phyloP scores from a whole-genome alignment of 1,140 invertebrate species.

The Melitaea cinxia region DNA sequence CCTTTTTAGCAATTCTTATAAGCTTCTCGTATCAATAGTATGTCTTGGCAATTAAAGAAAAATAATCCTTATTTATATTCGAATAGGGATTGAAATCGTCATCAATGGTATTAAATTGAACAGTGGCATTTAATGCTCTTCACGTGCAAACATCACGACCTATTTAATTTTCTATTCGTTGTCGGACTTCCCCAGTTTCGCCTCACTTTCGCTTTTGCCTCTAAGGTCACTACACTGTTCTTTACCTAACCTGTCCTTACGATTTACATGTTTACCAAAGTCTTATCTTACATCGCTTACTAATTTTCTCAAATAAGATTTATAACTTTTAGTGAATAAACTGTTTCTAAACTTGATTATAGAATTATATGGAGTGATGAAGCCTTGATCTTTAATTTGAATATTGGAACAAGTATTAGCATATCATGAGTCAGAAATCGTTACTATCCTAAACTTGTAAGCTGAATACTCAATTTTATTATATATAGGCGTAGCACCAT shows the following conservation, averaged over 20 bases:
- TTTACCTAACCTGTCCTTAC: slow-evolving; percentile 22
- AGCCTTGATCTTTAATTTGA: slow-evolving; percentile 33
- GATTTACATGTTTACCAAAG: slow-evolving; percentile 6
- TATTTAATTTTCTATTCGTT: slow-evolving; percentile 55
- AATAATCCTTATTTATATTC: slow-evolving; percentile 1
- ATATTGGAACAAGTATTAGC: slow-evolving; percentile 7
- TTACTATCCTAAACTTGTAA: background rate
- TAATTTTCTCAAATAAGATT: slow-evolving; percentile 21
- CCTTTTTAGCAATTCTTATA: slow-evolving; percentile 11
- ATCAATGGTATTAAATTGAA: slow-evolving; percentile 16
- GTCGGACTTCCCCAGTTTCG: slow-evolving; percentile 49
- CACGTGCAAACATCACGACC: slow-evolving; percentile 50
- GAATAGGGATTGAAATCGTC: slow-evolving; percentile 2
- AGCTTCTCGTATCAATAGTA: background rate
- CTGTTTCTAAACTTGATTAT: slow-evolving; percentile 12
- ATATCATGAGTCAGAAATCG: background rate
- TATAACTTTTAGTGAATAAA: slow-evolving; percentile 21
- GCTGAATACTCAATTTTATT: background rate
- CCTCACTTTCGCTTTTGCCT: slow-evolving; percentile 50
- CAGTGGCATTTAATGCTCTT: slow-evolving; percentile 40
- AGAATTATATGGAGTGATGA: slow-evolving; percentile 10
- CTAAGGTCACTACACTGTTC: slow-evolving; percentile 37
- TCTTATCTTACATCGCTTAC: slow-evolving; percentile 7
- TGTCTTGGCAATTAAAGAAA: background rate
- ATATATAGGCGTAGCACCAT: background rate